Evolutionary conservation across 1,140 invertebrate genomes (phyloP).

Genomic region (Ceratosolen fusciceps): DNA sequence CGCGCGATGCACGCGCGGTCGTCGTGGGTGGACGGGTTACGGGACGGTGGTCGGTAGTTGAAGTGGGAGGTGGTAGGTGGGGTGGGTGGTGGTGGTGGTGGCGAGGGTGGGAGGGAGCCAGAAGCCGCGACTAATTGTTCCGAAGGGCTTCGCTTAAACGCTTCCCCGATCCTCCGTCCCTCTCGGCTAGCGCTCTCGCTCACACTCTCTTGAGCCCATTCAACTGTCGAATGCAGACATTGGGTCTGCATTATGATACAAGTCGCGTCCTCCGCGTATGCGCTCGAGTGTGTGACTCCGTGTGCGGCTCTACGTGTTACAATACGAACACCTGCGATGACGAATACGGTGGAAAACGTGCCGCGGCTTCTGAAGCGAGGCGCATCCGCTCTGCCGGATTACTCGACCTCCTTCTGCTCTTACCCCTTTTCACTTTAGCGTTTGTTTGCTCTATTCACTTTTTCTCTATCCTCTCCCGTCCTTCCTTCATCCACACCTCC

Average conservation of each 20-base stretch:
- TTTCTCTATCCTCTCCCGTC: no score
- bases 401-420: not conserved
- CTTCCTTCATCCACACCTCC: no score
- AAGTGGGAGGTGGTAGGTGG: not conserved
- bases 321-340: slow-evolving; percentile 41
- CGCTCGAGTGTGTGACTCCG: not conserved
- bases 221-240: not conserved
- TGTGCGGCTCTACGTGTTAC: slow-evolving; percentile 3
- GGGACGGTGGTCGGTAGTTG: not conserved
- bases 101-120: not conserved
- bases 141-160: slow-evolving; percentile 14
- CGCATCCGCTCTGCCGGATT: not conserved
- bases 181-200: not conserved
- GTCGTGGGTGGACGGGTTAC: no score
- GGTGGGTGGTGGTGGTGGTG: no score
- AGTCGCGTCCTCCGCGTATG: slow-evolving; percentile 15
- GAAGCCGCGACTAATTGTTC: slow-evolving; percentile 26
- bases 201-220: slow-evolving; percentile 41
- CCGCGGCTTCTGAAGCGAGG: slow-evolving; percentile 16
- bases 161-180: not conserved
- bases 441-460: no score
- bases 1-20: no score
- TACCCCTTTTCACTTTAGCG: not conserved
- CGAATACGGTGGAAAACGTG: slow-evolving; percentile 28
- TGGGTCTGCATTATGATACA: slow-evolving; percentile 29